Percentiles rank a stretch among this genome's conserved stretches.
Evolutionary conservation across 2,797 vertebrate species (phyloP).

Genomic region (Sebastes trivittatus): DNA sequence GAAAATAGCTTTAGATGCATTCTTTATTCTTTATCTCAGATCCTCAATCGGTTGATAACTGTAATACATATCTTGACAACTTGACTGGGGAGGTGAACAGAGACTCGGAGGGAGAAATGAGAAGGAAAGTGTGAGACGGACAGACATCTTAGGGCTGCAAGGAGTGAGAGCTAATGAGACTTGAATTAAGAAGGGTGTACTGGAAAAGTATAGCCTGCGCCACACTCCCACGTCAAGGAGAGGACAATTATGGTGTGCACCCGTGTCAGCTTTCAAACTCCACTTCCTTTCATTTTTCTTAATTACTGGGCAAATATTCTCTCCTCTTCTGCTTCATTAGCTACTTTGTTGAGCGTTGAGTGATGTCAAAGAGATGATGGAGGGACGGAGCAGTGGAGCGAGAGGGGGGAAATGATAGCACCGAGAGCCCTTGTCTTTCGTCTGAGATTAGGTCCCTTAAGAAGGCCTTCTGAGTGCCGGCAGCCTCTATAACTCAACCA

Average conservation of each 20-base stretch:
- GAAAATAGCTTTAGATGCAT: not conserved
- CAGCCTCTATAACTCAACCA: conserved; percentile 66
- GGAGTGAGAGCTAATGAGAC: conserved; percentile 49
- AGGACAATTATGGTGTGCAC: conserved; percentile 79
- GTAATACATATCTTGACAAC: conserved; percentile 23
- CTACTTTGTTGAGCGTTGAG: conserved; percentile 83
- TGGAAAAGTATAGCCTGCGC: conserved; percentile 55
- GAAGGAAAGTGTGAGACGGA: conserved; percentile 2
- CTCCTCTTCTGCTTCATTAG: conserved; percentile 83
- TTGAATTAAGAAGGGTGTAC: conserved; percentile 37
- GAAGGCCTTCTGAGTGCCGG: conserved; percentile 54
- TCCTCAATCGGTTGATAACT: not conserved
- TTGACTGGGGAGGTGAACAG: conserved; percentile 11
- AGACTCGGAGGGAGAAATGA: conserved; percentile 1
- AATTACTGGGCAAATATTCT: conserved; percentile 82
- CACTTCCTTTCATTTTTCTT: conserved; percentile 84
- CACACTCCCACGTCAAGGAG: conserved; percentile 60
- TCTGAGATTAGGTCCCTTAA: conserved; percentile 65
- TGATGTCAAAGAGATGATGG: conserved; percentile 81
- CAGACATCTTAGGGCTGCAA: conserved; percentile 13
- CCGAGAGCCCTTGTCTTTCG: conserved; percentile 63
- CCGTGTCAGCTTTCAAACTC: conserved; percentile 76
- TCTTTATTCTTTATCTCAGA: not conserved
- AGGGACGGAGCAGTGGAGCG: conserved; percentile 73
- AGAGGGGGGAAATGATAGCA: conserved; percentile 59